Base-by-base conservation (phyloP, 2,797 vertebrate genomes). In the Hyperoplus immaculatus region DNA sequence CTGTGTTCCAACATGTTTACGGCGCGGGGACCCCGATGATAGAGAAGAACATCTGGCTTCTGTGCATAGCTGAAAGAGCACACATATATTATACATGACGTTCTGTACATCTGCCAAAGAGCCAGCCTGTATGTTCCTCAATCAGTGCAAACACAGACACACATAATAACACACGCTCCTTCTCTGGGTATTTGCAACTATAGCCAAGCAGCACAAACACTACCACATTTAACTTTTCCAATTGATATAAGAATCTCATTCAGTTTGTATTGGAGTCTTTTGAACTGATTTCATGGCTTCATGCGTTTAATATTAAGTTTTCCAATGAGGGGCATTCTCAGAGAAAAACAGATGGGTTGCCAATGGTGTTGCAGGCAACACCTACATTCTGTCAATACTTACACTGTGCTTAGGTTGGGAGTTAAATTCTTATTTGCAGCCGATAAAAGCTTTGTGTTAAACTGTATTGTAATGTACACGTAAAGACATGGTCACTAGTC, bases 41-140 rank as follows among this genome's bases (percentile, higher is more conserved):
- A 75, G 90, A 90, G 81, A 29, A 51, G 90, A 95, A 95, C 95
- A 95, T 94, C 94, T 95, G 95, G 93, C 93, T 94, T 94, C 94
- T 92, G 91, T 94, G 94, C 93, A 94, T 92, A 93, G 88, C 92
- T 94, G 92, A 95, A 93, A 89, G 87, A 92, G 84, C 77, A 53
- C 86, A 82, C 87, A 94, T 96, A 87, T 93, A 95, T 95, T 93
- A 96, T 95, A 95, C 87, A 96, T 96, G 93, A 94, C 68, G 79
- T 76, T 89, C 88, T 94, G 91, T 91, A 89, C 91, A 91, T 93
- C 91, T 95, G 95, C 92, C 94, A 95, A 92, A 93, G 86, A 89
- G 76, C 73, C 89, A 77, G 85, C 69, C 88, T 82, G 88, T 72
- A 81, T 72, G 82, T 85, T 88, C 82, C 89, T 89, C 92, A 87